Base-by-base conservation (phyloP, 1,140 invertebrate genomes). In the Drosophila parabipectinata region DNA sequence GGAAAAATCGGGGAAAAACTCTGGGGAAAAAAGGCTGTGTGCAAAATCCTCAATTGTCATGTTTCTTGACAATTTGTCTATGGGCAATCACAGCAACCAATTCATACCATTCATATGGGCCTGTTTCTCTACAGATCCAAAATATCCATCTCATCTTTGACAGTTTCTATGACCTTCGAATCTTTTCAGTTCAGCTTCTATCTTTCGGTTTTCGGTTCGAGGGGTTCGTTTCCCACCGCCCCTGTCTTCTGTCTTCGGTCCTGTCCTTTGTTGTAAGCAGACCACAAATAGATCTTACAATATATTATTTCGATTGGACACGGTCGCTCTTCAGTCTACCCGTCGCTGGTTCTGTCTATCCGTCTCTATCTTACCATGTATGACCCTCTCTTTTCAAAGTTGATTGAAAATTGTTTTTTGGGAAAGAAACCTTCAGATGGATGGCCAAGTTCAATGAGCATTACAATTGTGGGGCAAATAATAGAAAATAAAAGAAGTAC, bases 31-130 rank as follows among this genome's bases (percentile, higher is more conserved):
- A 18, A 21, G 41, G 44, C 44, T 61, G 44, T 50, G 44, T 26
- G 44, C 45, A 77, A 77, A 62, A 81, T 62, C 73, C 75, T 61
- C 52, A 77, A 72, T 57, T 66, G 58, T 72, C 44, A 21, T 58
- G 45, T 56, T 73, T 64, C 62, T 74, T 67, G 54, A 75, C 72
- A 75, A 84, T 84, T 84, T 84, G 77, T 87, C 81, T 64, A 63
- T 74, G 71, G 77, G 71, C 58, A 79, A 79, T 79, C 77, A 69
- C 57, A 72, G 62, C 77, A 60, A 79, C 78, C 66, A 55, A 69
- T 69, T 56, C 51, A 69, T 50, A 39, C 51, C 63, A 69, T 69
- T 66, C 62, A 66, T 66, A 66, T 62, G 62, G 34, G 32, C 45
- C 53, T 15, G 67, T 54, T 28, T 28, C 26, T 28, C 26, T 28